Base-by-base conservation (phyloP, 2,888 invertebrate genomes). In the Cryptus armator region DNA sequence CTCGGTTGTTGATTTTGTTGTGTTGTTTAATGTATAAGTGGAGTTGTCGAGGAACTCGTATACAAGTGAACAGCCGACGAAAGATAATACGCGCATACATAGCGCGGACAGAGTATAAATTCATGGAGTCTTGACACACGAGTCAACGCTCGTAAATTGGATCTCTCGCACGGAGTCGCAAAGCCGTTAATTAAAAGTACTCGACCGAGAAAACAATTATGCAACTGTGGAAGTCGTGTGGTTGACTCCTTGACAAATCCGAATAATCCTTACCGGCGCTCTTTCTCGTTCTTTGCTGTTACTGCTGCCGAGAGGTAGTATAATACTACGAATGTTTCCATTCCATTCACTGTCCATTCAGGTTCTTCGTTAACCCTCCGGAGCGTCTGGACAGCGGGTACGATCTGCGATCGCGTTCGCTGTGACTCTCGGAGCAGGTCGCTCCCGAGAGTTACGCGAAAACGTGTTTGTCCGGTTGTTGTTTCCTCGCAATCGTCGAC, bases 101-200 rank as follows among this genome's bases (percentile, higher is more conserved):
- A 48, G 48, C 62, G 12, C 62, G 62, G 32, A n/a, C 29, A 16
- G 51, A 71, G 51, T 71, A 51, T 56, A 56, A 56, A 71, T 43
- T 53, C n/a, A 62, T 14, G 62, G 37, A 10, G 5, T 12, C 56
- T 43, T 56, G 56, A 59, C 56, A 56, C 71, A 12, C 72, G 9
- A 29, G 72, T 59, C 59, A 46, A 67, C 67, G 84, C 87, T 86
- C 89, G 89, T 89, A 90, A 91, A 89, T 90, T 88, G 89, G 83
- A 71, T 9, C 37, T 71, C 87, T 77, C 82, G 87, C 87, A 37
- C 32, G 29, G 87, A 89, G 88, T 89, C 87, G 86, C 83, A 84
- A 83, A 84, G 86, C 87, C 88, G 87, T 90, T 91, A 90, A 91
- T 91, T 91, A 89, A 90, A 87, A 86, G 86, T 74, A 66, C 56